Base-by-base conservation (phyloP, 35 echinoderm and acorn worm genomes). In the Eucidaris tribuloides region DNA sequence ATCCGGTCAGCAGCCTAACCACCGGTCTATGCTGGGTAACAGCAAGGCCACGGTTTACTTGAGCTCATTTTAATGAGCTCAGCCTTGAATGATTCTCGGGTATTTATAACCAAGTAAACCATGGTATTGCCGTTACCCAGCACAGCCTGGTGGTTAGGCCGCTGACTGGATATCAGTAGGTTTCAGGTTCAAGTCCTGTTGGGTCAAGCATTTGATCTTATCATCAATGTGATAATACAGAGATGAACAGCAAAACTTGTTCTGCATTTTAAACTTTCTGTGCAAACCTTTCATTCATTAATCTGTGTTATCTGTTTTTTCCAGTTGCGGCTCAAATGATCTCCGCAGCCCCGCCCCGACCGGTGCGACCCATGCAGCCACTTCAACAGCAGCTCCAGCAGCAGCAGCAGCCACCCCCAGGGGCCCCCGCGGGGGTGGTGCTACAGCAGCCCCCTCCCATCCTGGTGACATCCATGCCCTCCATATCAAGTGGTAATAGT, bases 271-370 rank as follows among this genome's bases (percentile, higher is more conserved):
- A n/a, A n/a, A n/a, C n/a, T n/a, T n/a, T n/a, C n/a, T 46, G n/a
- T 33, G 18, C 28, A 20, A 19, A 14, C 5, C 0, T 36, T 71
- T 34, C 1, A 32, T 71, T 7, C 37, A 32, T 71, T 11, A 0
- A 27, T 31, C 5, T 48, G 35, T n/a, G 43, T 2, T 28, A 20
- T 38, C 9, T 58, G 29, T 25, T 58, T 32, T 14, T 48, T 34
- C 20, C 39, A 65, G 56, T 39, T 24, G 60, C 80, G 15, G 60
- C 60, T 42, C 80, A 83, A 34, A 63, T 70, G 30, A 78, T 86
- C 30, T 50, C 77, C 5, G 49, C 50, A 15, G 30, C 84, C 17
- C 44, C 59, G 19, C 70, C 84, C 20, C 84, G 44, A 70, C 82
- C 82, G n/a, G 43, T 20, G 20, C 82, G 36, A 55, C 45, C 78